Conservation (phyloP, 2,888 invertebrate genomes). For the Scaptomyza reducta region DNA sequence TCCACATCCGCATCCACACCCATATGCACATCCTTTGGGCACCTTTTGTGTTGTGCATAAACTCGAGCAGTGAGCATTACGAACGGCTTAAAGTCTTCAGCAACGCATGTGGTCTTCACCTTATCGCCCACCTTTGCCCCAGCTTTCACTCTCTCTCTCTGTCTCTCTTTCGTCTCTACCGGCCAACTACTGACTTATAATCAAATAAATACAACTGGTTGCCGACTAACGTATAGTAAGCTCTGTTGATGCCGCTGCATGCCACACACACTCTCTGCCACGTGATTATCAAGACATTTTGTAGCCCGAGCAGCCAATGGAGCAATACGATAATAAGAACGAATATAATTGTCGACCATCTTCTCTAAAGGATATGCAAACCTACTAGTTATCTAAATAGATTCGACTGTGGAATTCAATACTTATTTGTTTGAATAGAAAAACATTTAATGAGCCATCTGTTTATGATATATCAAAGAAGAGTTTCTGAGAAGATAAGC, state of each 20-base stretch:
- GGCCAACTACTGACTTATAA: constrained; percentile 53
- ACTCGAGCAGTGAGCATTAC: constrained; percentile 81
- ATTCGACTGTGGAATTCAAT: background rate
- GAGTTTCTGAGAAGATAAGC: too few relatives aligned
- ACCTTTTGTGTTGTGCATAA: constrained; percentile 80
- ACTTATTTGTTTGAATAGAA: too few relatives aligned
- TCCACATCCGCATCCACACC: constrained; percentile 23
- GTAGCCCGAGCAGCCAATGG: constrained; percentile 28
- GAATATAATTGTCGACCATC: constrained; percentile 11
- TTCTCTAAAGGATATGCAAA: background rate
- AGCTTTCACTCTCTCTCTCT: background rate
- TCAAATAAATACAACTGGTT: constrained; percentile 68
- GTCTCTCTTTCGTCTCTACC: background rate
- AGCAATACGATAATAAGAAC: constrained; percentile 19
- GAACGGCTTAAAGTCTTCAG: constrained; percentile 83
- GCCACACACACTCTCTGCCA: constrained; percentile 44
- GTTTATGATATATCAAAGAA: too few relatives aligned
- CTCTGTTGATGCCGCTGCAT: constrained; percentile 5
- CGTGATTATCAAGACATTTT: constrained; percentile 64
- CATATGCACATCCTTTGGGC: constrained; percentile 60
- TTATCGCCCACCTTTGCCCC: background rate
- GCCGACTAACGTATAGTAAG: constrained; percentile 7
- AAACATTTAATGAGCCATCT: too few relatives aligned
- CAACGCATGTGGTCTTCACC: constrained; percentile 54
- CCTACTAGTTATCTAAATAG: too few relatives aligned